Conservation (phyloP, 2,113 vertebrate species). For the Neotoma lepida region DNA sequence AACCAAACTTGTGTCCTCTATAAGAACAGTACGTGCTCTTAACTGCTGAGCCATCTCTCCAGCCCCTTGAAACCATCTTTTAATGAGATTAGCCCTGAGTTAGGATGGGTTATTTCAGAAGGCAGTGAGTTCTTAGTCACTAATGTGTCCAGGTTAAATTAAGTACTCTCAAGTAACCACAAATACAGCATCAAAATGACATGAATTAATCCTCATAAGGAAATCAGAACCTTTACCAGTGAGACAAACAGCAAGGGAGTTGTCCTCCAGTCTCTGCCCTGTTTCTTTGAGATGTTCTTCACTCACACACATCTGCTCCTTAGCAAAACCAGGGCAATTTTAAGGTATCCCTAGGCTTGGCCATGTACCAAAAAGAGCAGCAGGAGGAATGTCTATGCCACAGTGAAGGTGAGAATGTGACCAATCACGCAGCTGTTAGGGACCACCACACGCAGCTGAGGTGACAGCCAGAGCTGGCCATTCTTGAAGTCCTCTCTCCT, state of each 20-base stretch:
- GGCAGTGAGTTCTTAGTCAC: not conserved
- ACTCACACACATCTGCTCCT: not conserved
- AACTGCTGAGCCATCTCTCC: not conserved
- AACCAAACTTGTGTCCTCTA: not conserved
- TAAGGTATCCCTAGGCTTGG: not conserved
- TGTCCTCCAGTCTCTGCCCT: not conserved
- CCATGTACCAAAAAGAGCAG: not conserved
- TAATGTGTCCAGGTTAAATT: not conserved
- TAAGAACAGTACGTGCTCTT: not conserved
- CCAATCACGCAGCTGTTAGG: accelerated
- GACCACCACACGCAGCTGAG: not conserved
- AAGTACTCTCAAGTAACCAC: not conserved
- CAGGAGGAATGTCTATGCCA: not conserved
- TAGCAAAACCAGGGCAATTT: not conserved
- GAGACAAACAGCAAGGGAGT: not conserved
- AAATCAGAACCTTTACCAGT: not conserved
- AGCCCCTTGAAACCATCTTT: not conserved
- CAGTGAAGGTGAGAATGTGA: not conserved
- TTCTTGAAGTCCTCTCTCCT: not conserved
- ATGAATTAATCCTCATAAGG: not conserved
- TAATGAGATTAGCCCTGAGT: not conserved
- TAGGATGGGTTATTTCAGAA: not conserved
- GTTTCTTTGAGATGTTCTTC: not conserved
- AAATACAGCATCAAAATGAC: not conserved
- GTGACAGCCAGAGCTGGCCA: not conserved